A percentile compares a stretch with the other conserved stretches of the same genome.
These are phyloP conservation scores for Brotula barbata DNA, from an alignment of 2,797 vertebrate genomes.

Conservation along the genomic window DNA sequence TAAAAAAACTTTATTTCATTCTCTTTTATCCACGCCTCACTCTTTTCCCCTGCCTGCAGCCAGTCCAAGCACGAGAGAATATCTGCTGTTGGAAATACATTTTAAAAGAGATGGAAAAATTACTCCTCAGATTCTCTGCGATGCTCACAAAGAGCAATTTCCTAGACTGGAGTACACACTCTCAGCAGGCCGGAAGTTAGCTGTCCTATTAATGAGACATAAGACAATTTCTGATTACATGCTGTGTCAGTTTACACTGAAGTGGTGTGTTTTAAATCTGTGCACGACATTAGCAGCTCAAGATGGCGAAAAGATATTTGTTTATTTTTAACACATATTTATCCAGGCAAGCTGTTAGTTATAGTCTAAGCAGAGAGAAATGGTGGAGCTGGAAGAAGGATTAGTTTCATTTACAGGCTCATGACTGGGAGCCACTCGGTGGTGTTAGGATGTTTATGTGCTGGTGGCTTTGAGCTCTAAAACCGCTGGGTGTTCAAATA, in stretches of 20 bases:
- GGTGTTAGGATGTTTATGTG: neutral
- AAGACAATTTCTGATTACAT: slow-evolving; percentile 7
- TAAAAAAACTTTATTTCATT: slow-evolving; percentile 1
- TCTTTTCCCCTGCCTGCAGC: slow-evolving; percentile 17
- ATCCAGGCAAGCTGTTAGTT: neutral
- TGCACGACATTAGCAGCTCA: neutral
- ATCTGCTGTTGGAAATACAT: slow-evolving; percentile 33
- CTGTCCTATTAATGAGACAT: slow-evolving; percentile 13
- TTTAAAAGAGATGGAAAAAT: slow-evolving; percentile 20
- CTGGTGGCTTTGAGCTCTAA: neutral
- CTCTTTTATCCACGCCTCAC: slow-evolving; percentile 17
- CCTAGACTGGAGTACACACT: neutral
- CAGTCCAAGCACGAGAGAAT: slow-evolving; percentile 25
- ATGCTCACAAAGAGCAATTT: slow-evolving; percentile 9
- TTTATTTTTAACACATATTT: neutral
- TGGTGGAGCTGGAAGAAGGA: neutral
- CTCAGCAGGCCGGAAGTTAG: slow-evolving; percentile 11
- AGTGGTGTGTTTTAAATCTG: neutral
- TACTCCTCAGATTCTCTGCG: slow-evolving; percentile 12
- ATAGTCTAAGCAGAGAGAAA: neutral
- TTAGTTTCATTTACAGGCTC: neutral
- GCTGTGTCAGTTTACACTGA: slow-evolving; percentile 2
- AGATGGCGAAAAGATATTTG: neutral
- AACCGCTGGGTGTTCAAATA: neutral
- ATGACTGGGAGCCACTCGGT: neutral